Conservation (phyloP, 2,797 vertebrate species). For the Apogon hyalosoma region DNA sequence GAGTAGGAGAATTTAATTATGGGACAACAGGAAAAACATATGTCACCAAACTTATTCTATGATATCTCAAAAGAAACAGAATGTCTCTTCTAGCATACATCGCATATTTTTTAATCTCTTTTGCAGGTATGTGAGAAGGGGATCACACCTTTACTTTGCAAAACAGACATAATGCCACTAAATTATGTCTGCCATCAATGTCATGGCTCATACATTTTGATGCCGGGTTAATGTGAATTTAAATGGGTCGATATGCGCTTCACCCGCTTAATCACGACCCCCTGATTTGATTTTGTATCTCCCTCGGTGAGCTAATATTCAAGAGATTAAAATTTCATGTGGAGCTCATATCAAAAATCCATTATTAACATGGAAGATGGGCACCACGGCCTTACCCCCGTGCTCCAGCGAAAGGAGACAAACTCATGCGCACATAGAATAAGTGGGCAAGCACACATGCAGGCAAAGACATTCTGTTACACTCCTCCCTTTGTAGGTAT, state of each 20-base stretch:
- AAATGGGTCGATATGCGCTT: slow-evolving; percentile 83
- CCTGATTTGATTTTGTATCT: slow-evolving; percentile 84
- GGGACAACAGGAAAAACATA: neutral
- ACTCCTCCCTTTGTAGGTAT: slow-evolving; percentile 44
- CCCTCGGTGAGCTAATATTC: slow-evolving; percentile 84
- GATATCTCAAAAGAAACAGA: slow-evolving; percentile 11
- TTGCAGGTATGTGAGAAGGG: slow-evolving; percentile 33
- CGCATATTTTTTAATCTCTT: slow-evolving; percentile 22
- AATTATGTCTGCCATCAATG: slow-evolving; percentile 75
- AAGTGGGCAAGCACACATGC: slow-evolving; percentile 32
- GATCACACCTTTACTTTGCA: slow-evolving; percentile 70
- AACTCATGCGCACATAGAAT: slow-evolving; percentile 39
- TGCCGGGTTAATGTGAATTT: slow-evolving; percentile 84
- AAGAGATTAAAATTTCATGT: slow-evolving; percentile 86
- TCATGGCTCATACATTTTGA: slow-evolving; percentile 83
- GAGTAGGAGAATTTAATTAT: neutral
- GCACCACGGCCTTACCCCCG: slow-evolving; percentile 48
- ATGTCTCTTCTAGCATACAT: neutral
- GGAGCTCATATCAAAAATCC: slow-evolving; percentile 83
- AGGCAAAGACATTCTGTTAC: slow-evolving; percentile 31
- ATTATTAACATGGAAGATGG: slow-evolving; percentile 83
- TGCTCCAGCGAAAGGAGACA: slow-evolving; percentile 53
- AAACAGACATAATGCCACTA: slow-evolving; percentile 75
- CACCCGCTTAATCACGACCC: slow-evolving; percentile 83
- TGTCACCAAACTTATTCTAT: neutral